These are phyloP conservation scores for Myotis planiceps DNA, from an alignment of 2,797 vertebrate genomes.

Conservation along the genomic window DNA sequence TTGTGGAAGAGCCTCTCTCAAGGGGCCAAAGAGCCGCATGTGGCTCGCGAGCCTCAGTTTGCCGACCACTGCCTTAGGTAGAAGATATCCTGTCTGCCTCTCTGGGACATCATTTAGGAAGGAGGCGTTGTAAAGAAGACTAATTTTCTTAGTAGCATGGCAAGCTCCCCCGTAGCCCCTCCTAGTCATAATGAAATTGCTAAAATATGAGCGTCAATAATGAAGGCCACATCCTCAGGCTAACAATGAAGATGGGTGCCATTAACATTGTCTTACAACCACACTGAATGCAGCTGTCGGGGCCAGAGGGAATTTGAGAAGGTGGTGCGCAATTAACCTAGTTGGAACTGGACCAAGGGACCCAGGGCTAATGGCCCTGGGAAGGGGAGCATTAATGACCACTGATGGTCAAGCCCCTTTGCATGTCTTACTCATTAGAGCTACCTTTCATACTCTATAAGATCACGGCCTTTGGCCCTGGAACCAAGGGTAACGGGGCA, in stretches of 20 bases:
- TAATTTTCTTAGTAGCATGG: neutral
- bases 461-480: constrained; percentile 24
- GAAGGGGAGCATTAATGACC: constrained; percentile 70
- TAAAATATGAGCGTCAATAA: neutral
- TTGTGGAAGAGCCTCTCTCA: too few relatives aligned
- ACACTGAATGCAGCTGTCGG: constrained; percentile 30
- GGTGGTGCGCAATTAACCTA: constrained; percentile 69
- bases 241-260: neutral
- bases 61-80: neutral
- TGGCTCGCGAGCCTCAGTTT: too few relatives aligned
- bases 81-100: neutral
- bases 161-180: neutral
- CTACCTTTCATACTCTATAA: constrained; percentile 59
- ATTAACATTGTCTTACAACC: neutral
- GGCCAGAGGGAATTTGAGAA: constrained; percentile 45
- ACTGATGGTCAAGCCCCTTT: constrained; percentile 56
- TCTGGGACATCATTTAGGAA: neutral
- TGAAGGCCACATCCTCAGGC: neutral
- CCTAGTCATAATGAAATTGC: neutral
- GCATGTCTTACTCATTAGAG: constrained; percentile 68
- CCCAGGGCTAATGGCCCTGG: constrained; percentile 68
- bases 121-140: neutral
- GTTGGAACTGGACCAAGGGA: constrained; percentile 57
- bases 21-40: too few relatives aligned
- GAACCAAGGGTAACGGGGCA: constrained; percentile 53